Conservation (phyloP, 2,888 invertebrate species). For the Tenthredo mesomela region DNA sequence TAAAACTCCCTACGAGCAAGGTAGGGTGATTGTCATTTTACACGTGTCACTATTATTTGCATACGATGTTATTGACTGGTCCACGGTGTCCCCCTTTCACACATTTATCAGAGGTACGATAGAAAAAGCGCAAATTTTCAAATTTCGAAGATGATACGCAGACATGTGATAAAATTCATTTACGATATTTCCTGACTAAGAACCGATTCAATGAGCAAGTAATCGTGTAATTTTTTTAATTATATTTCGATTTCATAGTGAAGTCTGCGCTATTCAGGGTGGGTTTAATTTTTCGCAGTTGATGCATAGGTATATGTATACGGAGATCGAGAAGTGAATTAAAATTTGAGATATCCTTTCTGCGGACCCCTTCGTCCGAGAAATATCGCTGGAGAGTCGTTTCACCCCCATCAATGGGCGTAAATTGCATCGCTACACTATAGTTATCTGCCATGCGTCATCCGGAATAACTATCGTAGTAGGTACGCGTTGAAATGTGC, state of each 20-base stretch:
- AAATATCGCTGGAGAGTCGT: conserved; percentile 10
- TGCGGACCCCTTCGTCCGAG: not conserved
- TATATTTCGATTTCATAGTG: not conserved
- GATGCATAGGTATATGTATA: not conserved
- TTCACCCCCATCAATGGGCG: conserved; percentile 38
- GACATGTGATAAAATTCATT: not conserved
- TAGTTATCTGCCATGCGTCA: conserved; percentile 51
- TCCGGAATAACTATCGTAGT: conserved; percentile 40
- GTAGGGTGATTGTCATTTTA: conserved; percentile 46
- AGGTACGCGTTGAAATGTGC: conserved; percentile 30
- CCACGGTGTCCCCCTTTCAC: conserved; percentile 7
- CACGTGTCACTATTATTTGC: conserved; percentile 51
- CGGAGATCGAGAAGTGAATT: conserved; percentile 29
- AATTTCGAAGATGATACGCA: not conserved
- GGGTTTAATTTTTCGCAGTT: not conserved
- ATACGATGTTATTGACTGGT: conserved; percentile 29
- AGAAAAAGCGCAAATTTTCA: not conserved
- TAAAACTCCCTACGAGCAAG: conserved; percentile 66
- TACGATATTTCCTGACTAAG: not conserved
- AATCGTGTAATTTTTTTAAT: not conserved
- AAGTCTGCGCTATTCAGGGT: not conserved
- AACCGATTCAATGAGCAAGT: not conserved
- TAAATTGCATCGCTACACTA: conserved; percentile 42
- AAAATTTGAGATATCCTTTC: conserved; percentile 30
- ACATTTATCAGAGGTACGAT: not conserved